These are phyloP conservation scores for Bruchidius siliquastri DNA, from an alignment of 2,888 invertebrate species.

Conservation along the genomic window DNA sequence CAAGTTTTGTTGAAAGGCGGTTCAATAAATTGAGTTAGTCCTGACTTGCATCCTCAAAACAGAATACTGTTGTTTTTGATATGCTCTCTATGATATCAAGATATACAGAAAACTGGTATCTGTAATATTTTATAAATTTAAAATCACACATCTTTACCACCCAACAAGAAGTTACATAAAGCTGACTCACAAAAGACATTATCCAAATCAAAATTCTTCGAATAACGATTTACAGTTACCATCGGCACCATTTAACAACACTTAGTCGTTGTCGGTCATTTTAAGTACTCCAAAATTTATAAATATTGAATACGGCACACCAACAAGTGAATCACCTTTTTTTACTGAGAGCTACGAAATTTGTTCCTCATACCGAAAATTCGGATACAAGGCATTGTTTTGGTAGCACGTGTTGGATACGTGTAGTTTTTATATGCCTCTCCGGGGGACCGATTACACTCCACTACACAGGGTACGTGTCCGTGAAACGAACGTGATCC, in stretches of 20 bases:
- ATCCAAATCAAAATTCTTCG: neutral
- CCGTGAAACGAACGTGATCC: neutral
- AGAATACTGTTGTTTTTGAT: no score
- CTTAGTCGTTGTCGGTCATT: neutral
- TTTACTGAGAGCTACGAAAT: neutral
- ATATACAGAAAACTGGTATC: no score
- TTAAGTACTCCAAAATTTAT: neutral
- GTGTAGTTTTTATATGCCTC: neutral
- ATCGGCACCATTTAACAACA: neutral
- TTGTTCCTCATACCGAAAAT: neutral
- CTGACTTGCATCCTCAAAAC: no score
- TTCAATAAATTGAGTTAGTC: no score
- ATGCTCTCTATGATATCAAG: no score
- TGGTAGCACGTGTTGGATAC: neutral
- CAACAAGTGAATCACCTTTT: conserved; percentile 1
- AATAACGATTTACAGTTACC: neutral
- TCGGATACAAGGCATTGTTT: conserved; percentile 1
- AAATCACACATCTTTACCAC: neutral
- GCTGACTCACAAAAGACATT: neutral
- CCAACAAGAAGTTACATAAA: neutral
- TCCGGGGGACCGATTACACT: neutral
- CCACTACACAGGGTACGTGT: neutral
- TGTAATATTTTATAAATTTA: neutral
- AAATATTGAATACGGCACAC: neutral
- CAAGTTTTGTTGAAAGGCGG: no score